These are phyloP conservation scores for Lasioglossum villosulum DNA, from an alignment of 2,888 invertebrate species.

Conservation along the genomic window DNA sequence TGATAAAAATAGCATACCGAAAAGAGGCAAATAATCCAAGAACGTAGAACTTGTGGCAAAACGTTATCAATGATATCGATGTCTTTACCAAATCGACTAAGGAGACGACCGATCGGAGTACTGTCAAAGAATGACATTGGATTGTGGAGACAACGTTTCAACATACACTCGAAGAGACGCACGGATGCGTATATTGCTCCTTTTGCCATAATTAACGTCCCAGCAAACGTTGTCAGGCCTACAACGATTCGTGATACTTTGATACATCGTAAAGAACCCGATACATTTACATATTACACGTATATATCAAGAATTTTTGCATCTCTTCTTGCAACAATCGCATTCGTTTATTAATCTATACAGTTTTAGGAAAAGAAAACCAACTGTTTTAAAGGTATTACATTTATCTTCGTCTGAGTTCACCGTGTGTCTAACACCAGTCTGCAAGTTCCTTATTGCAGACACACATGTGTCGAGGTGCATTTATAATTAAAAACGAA, in stretches of 20 bases:
- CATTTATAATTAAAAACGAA: slow-evolving; percentile 42
- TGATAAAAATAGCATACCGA: slow-evolving; percentile 77
- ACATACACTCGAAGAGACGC: slow-evolving; percentile 86
- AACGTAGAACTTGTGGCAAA: slow-evolving; percentile 86
- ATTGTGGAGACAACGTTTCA: slow-evolving; percentile 87
- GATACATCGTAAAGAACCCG: slow-evolving; percentile 57
- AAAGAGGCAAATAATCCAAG: slow-evolving; percentile 82
- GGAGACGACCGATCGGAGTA: slow-evolving; percentile 89
- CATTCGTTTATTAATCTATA: slow-evolving; percentile 22
- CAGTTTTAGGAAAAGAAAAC: slow-evolving; percentile 20
- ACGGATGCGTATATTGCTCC: slow-evolving; percentile 87
- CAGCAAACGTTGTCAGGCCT: slow-evolving; percentile 86
- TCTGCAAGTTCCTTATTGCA: slow-evolving; percentile 66
- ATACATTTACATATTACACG: slow-evolving; percentile 6
- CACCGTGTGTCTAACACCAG: slow-evolving; percentile 51
- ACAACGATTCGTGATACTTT: slow-evolving; percentile 76
- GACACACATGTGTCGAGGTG: slow-evolving; percentile 65
- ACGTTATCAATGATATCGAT: slow-evolving; percentile 88
- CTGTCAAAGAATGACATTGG: slow-evolving; percentile 90
- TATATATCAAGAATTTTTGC: slow-evolving; percentile 40
- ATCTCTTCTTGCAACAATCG: slow-evolving; percentile 40
- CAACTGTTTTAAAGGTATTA: slow-evolving; percentile 40
- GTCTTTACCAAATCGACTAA: slow-evolving; percentile 90
- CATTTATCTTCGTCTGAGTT: slow-evolving; percentile 47
- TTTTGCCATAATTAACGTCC: slow-evolving; percentile 86